Evolutionary conservation across 2,797 vertebrate species (phyloP).

Genomic region (Hozukius guyotensis): DNA sequence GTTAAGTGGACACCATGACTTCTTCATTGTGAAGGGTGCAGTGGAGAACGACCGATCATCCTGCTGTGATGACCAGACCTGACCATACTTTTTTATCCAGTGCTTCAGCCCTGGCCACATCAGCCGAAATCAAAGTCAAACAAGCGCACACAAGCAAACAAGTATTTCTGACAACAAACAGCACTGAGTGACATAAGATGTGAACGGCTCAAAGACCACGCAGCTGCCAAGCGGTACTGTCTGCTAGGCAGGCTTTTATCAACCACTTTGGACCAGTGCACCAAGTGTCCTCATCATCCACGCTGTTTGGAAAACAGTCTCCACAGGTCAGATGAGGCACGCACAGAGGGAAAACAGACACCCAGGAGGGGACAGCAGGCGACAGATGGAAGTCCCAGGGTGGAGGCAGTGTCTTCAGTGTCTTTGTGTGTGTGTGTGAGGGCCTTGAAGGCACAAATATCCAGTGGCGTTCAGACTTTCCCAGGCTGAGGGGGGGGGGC

Average conservation of each 20-base stretch:
- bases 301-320: conserved; percentile 27
- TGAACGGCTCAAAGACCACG: conserved; percentile 9
- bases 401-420: conserved; percentile 73
- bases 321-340: conserved; percentile 51
- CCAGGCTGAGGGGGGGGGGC: neutral
- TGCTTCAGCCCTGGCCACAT: neutral
- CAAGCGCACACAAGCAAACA: conserved; percentile 1
- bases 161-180: neutral
- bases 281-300: conserved; percentile 23
- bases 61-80: neutral
- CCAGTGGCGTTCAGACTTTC: conserved; percentile 37
- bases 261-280: neutral
- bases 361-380: conserved; percentile 33
- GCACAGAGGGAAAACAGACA: conserved; percentile 34
- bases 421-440: conserved; percentile 19
- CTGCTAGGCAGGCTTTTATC: conserved; percentile 4
- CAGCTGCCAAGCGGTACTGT: neutral
- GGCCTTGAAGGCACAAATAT: conserved; percentile 65
- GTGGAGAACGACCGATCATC: neutral
- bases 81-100: conserved; percentile 20
- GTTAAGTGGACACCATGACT: neutral
- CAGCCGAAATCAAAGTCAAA: conserved; percentile 21
- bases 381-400: conserved; percentile 47
- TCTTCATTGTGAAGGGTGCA: conserved; percentile 9
- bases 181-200: conserved; percentile 11